Evolutionary conservation across 2,113 vertebrate species (phyloP).

Genomic region (Myrmecobius fasciatus): DNA sequence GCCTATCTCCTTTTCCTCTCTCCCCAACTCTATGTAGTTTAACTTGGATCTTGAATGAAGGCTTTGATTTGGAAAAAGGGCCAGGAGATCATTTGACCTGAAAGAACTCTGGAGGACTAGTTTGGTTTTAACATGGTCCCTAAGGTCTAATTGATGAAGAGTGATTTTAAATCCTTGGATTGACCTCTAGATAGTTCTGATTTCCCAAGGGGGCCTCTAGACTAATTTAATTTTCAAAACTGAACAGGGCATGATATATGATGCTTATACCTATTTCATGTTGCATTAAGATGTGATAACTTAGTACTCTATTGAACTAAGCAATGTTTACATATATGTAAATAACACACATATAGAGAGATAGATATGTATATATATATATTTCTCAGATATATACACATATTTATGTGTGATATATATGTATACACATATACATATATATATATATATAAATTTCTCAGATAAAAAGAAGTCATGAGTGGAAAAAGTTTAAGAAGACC

Average conservation of each 20-base stretch:
- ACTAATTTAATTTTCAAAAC: neutral
- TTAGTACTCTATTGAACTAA: constrained; percentile 22
- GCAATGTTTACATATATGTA: constrained; percentile 11
- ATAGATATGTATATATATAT: neutral
- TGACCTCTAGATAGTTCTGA: neutral
- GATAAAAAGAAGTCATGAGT: no score
- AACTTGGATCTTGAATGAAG: neutral
- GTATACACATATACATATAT: neutral
- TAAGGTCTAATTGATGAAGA: neutral
- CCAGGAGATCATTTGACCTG: neutral
- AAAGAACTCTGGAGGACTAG: neutral
- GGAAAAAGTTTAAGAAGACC: no score
- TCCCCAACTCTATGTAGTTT: neutral
- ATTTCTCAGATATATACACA: neutral
- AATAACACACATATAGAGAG: neutral
- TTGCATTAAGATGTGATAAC: neutral
- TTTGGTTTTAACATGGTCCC: neutral
- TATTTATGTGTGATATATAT: no score
- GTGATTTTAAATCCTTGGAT: neutral
- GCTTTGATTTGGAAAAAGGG: neutral
- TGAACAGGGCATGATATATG: accelerated
- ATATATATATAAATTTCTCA: neutral
- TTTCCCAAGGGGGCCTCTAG: neutral
- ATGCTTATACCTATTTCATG: neutral
- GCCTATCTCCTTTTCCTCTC: neutral